Evolutionary conservation across 2,797 vertebrate species (phyloP), one percentile per base, ranked within the genome.

Genomic region (Botia kubotai): DNA sequence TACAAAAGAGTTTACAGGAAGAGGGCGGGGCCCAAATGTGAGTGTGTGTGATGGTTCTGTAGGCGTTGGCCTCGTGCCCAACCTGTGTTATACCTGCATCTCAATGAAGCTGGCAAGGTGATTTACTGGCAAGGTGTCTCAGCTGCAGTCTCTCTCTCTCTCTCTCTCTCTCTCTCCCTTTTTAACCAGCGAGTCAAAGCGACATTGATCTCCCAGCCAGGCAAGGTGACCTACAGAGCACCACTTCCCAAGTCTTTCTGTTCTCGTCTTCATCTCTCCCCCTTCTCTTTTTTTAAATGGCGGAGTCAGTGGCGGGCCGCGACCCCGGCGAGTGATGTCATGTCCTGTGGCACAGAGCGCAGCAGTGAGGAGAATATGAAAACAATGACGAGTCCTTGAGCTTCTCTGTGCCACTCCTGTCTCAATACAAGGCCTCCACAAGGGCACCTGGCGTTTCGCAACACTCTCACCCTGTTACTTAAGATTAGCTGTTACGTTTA

Each of bases 131-230:
- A 87, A 63, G 74, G 86, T 78, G 79, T 83, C 80, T 84, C 33
- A 72, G 74, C 75, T 52, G 63, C 86, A 80, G 72, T 79, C 75
- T 82, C 82, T 82, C 19, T 69, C 83, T 81, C 79, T 84, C 84
- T 82, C 70, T 86, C 72, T 79, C 75, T 83, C 75, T 72, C 71
- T 76, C 82, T 82, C 65, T 80, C 69, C 52, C 70, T 82, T 84
- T 69, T 86, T 89, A 83, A 85, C 81, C 87, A 84, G 89, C 87
- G 90, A 89, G 90, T 92, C 92, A 91, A 93, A 91, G 89, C 92
- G 89, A 92, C 93, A 94, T 94, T 94, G 92, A 94, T 94, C 93
- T 92, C 87, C 88, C 85, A 90, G 87, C 89, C 84, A 88, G 88
- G 90, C 92, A 95, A 95, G 93, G 93, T 95, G 94, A 94, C 93